phyloP scores from a whole-genome alignment of 2,113 vertebrate genomes.

The Geococcyx californianus region DNA sequence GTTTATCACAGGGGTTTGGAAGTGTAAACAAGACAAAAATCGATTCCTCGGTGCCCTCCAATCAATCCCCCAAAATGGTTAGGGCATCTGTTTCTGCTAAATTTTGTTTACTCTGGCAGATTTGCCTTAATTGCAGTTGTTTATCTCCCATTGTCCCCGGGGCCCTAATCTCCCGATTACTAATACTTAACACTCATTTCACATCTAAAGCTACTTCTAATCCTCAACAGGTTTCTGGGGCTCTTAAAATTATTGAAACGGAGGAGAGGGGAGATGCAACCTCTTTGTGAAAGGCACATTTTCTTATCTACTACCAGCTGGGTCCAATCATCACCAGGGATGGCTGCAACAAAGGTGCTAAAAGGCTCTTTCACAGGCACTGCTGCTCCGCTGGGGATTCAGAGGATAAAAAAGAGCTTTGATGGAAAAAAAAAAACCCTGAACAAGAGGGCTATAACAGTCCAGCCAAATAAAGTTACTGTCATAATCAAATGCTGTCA shows the following conservation, averaged over 20 bases:
- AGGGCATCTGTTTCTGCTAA: conserved; percentile 81
- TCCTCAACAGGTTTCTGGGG: conserved; percentile 83
- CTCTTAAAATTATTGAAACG: conserved; percentile 76
- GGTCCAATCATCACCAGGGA: conserved; percentile 85
- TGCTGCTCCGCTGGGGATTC: conserved; percentile 80
- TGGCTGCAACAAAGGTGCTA: conserved; percentile 89
- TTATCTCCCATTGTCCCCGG: conserved; percentile 82
- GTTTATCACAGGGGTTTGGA: conserved; percentile 82
- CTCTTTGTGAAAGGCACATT: conserved; percentile 86
- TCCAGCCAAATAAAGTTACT: conserved; percentile 84
- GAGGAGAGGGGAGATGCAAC: conserved; percentile 61
- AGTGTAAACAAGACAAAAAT: conserved; percentile 97
- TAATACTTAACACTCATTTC: conserved; percentile 92
- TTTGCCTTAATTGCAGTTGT: conserved; percentile 86
- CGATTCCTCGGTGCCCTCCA: conserved; percentile 85
- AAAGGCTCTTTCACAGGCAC: conserved; percentile 91
- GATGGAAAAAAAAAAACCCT: conserved; percentile 52
- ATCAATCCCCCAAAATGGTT: conserved; percentile 83
- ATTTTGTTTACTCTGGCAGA: conserved; percentile 83
- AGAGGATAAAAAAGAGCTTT: conserved; percentile 65
- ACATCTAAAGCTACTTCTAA: conserved; percentile 83
- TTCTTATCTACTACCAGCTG: conserved; percentile 86
- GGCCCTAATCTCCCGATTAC: conserved; percentile 84
- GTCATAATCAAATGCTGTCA: conserved; percentile 81
- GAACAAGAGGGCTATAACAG: conserved; percentile 73